Evolutionary conservation across 92 coral and sea anemone genomes (phyloP).

Genomic region (Actinostola sp.): DNA sequence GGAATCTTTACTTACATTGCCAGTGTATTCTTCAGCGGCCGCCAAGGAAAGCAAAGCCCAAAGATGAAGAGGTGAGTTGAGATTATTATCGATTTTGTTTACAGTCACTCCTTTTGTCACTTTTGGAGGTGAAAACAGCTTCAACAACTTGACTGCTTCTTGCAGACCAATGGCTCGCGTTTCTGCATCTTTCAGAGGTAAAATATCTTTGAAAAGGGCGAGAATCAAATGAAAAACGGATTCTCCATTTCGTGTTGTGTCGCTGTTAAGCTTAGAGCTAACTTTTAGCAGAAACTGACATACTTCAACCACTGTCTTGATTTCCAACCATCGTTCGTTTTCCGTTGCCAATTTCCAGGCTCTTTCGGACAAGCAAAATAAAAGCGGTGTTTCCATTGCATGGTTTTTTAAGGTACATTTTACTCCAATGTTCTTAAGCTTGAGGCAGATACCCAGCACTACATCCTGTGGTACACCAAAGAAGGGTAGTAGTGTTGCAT

Average conservation of each 20-base stretch:
- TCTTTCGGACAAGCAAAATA: slow-evolving; percentile 2
- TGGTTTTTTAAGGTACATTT: not conserved
- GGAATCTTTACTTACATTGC: not conserved
- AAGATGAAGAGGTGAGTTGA: slow-evolving; percentile 25
- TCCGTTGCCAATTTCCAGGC: too few species aligned
- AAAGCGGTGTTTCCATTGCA: slow-evolving; percentile 18
- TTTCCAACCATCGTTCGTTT: not conserved
- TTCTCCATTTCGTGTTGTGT: slow-evolving; percentile 4
- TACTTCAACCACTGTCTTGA: not conserved
- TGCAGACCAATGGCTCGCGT: not conserved
- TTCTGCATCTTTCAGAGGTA: not conserved
- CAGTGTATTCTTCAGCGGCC: not conserved
- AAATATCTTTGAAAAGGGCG: not conserved
- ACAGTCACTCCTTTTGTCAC: not conserved
- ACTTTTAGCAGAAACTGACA: slow-evolving; percentile 1
- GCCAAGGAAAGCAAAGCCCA: slow-evolving; percentile 19
- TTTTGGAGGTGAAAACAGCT: not conserved
- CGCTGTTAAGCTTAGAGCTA: not conserved
- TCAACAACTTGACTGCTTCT: not conserved
- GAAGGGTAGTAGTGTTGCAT: slow-evolving; percentile 4
- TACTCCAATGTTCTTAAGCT: slow-evolving; percentile 8
- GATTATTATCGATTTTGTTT: not conserved
- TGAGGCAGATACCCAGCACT: not conserved
- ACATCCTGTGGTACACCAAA: slow-evolving; percentile 3
- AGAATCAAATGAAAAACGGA: slow-evolving; percentile 7